phyloP scores from a whole-genome alignment of 2,113 vertebrate genomes.

The Genyomyrus donnyi region DNA sequence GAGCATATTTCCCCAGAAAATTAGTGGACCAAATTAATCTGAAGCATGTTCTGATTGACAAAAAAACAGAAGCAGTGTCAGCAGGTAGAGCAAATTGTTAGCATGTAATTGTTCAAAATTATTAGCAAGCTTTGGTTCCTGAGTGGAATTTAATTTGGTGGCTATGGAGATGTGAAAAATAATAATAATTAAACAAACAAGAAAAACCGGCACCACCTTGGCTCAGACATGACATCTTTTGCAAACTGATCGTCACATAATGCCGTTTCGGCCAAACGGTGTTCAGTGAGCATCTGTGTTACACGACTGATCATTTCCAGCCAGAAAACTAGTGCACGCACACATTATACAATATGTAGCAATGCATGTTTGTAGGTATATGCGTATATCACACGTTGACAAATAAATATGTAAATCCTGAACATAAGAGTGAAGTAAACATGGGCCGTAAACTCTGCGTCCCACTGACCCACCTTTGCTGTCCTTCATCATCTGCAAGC shows the following conservation, averaged over 20 bases:
- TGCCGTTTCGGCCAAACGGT: background rate
- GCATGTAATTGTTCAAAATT: background rate
- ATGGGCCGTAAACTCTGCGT: background rate
- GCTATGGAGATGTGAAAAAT: background rate
- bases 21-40: background rate
- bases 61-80: background rate
- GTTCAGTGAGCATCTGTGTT: background rate
- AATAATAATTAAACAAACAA: background rate
- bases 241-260: background rate
- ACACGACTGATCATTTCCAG: background rate
- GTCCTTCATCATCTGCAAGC: slow-evolving; percentile 10
- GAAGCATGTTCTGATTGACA: background rate
- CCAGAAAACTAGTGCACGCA: background rate
- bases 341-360: background rate
- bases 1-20: background rate
- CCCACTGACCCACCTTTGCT: background rate
- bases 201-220: background rate
- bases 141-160: background rate
- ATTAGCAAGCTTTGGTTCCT: background rate
- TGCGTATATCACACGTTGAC: background rate
- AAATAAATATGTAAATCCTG: background rate
- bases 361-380: background rate
- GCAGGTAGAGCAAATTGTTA: background rate
- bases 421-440: background rate
- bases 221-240: background rate